phyloP scores from a whole-genome alignment of 2,888 invertebrate species.

The Dascillus cervinus region DNA sequence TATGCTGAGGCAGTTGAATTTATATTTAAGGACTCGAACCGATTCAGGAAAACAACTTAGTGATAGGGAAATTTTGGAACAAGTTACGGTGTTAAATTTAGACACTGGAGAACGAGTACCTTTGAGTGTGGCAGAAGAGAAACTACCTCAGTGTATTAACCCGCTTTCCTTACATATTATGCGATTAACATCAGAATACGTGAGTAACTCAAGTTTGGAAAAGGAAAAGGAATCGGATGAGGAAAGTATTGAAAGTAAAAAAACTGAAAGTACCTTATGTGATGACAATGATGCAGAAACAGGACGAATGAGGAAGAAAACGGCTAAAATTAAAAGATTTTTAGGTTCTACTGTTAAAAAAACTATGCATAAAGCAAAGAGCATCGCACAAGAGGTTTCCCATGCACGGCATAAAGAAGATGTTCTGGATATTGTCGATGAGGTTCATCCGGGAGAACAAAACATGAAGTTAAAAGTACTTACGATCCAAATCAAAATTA shows the following conservation, averaged over 20 bases:
- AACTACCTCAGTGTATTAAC: constrained; percentile 84
- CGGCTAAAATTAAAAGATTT: constrained; percentile 63
- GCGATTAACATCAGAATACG: constrained; percentile 85
- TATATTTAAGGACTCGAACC: constrained; percentile 73
- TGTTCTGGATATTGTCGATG: constrained; percentile 76
- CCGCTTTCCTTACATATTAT: constrained; percentile 92
- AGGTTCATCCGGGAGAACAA: constrained; percentile 68
- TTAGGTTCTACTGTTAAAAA: constrained; percentile 85
- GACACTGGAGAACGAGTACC: constrained; percentile 88
- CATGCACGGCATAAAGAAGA: constrained; percentile 84
- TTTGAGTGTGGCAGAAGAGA: constrained; percentile 91
- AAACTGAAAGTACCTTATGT: constrained; percentile 47
- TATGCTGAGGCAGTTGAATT: constrained; percentile 57
- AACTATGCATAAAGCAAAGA: constrained; percentile 86
- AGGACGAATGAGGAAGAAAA: constrained; percentile 43
- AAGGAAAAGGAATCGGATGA: constrained; percentile 71
- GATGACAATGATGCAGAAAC: constrained; percentile 43
- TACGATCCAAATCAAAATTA: constrained; percentile 1
- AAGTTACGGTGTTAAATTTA: constrained; percentile 68
- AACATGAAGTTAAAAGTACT: constrained; percentile 72
- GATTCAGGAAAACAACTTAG: constrained; percentile 81
- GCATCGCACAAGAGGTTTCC: constrained; percentile 80
- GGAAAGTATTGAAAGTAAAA: constrained; percentile 62
- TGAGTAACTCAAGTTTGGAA: constrained; percentile 55
- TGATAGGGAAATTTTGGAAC: constrained; percentile 89